Evolutionary conservation across 2,888 invertebrate species (phyloP).

Genomic region (Pandemis cinnamomeana): DNA sequence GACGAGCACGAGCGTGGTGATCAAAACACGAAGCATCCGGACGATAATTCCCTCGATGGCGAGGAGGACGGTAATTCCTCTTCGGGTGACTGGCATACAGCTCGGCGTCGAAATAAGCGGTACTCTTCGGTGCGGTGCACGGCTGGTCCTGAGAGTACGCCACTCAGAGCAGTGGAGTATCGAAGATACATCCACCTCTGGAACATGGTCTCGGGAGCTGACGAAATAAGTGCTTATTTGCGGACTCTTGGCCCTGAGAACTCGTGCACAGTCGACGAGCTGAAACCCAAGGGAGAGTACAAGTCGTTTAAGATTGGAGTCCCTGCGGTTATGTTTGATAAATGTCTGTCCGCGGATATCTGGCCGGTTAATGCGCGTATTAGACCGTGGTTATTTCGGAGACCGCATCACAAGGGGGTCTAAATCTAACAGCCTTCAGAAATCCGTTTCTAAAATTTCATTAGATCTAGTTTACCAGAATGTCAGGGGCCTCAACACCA

Average conservation of each 20-base stretch:
- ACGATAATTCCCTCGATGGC: neutral
- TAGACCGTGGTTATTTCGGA: slow-evolving; percentile 18
- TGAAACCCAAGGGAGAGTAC: slow-evolving; percentile 27
- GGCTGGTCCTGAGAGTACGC: slow-evolving; percentile 8
- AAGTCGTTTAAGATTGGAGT: slow-evolving; percentile 34
- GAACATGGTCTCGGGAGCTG: slow-evolving; percentile 18
- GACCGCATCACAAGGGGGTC: neutral
- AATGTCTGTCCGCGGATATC: neutral
- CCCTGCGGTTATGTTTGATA: neutral
- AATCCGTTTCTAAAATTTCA: neutral
- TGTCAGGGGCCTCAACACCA: slow-evolving; percentile 11
- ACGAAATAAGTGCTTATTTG: slow-evolving; percentile 14
- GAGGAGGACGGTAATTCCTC: neutral
- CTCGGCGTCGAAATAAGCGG: neutral
- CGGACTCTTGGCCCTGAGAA: neutral
- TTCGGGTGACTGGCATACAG: neutral
- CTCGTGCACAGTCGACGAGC: slow-evolving; percentile 7
- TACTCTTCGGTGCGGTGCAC: slow-evolving; percentile 14
- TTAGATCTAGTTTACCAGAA: slow-evolving; percentile 2
- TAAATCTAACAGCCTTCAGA: neutral
- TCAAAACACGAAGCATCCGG: neutral
- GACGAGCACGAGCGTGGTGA: no score
- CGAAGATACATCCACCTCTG: slow-evolving; percentile 19
- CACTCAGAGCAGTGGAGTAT: slow-evolving; percentile 13
- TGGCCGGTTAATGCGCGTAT: slow-evolving; percentile 29